These are phyloP conservation scores for Drosophila kurseongensis DNA, from an alignment of 1,140 invertebrate genomes.

Conservation along the genomic window DNA sequence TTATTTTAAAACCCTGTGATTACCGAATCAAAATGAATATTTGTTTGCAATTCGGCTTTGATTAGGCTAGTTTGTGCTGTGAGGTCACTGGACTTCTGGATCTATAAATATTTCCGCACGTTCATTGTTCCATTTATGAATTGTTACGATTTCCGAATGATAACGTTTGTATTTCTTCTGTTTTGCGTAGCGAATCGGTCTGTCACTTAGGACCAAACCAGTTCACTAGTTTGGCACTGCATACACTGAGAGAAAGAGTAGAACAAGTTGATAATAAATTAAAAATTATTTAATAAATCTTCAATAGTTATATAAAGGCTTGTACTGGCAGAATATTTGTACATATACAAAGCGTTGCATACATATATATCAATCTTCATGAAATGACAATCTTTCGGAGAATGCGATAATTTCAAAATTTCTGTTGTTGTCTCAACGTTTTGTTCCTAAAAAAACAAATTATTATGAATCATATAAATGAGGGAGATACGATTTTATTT, in stretches of 20 bases:
- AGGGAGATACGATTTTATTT: no score
- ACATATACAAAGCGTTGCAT: no score
- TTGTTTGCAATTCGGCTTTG: neutral
- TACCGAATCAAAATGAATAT: neutral
- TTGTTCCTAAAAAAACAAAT: no score
- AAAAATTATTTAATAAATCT: no score
- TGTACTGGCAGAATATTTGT: no score
- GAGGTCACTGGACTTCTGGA: conserved; percentile 36
- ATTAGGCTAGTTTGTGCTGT: conserved; percentile 3
- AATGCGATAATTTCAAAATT: no score
- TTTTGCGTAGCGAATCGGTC: conserved; percentile 27
- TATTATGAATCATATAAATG: no score
- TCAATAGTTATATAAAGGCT: no score
- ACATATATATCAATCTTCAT: no score
- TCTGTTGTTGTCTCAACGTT: no score
- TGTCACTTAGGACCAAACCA: conserved; percentile 26
- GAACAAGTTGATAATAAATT: no score
- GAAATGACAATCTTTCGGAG: no score
- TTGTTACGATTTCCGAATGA: conserved; percentile 36
- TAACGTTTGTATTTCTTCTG: conserved; percentile 17
- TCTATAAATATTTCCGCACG: conserved; percentile 20
- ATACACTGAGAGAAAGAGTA: conserved; percentile 3
- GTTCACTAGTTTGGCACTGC: conserved; percentile 15
- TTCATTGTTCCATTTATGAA: conserved; percentile 45
- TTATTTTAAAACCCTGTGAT: conserved; percentile 31